A percentile compares a stretch with the other conserved stretches of the same genome.
phyloP scores from a whole-genome alignment of 2,888 invertebrate species.

The Drosophila hamatofila region DNA sequence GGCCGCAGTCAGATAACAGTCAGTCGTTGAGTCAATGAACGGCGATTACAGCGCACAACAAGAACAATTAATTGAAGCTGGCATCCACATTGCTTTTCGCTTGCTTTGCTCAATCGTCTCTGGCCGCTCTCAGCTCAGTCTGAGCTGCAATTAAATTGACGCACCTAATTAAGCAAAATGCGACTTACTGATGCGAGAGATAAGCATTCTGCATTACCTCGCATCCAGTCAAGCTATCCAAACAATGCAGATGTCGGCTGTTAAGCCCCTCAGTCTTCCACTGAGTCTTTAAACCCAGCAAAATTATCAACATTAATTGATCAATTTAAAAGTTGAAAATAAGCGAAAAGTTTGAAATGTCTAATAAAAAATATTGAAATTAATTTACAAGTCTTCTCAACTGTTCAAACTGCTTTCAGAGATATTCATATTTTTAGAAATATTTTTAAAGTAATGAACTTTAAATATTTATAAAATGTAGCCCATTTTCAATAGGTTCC shows the following conservation, averaged over 20 bases:
- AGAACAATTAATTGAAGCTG: slow-evolving; percentile 32
- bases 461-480: too few relatives aligned
- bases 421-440: too few relatives aligned
- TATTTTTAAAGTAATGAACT: too few relatives aligned
- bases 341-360: too few relatives aligned
- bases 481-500: too few relatives aligned
- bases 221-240: too few relatives aligned
- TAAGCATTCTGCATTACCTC: background rate
- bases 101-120: slow-evolving; percentile 16
- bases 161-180: slow-evolving; percentile 35
- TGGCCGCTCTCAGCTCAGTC: background rate
- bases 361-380: too few relatives aligned
- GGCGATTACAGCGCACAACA: slow-evolving; percentile 8
- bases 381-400: too few relatives aligned
- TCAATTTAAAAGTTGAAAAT: too few relatives aligned
- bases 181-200: slow-evolving; percentile 15
- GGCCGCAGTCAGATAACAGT: background rate
- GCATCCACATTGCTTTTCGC: slow-evolving; percentile 2
- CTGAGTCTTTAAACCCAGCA: background rate
- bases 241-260: background rate
- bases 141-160: slow-evolving; percentile 28
- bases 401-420: too few relatives aligned
- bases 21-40: slow-evolving; percentile 33
- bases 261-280: background rate
- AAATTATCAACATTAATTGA: too few relatives aligned